Conservation (phyloP, 2,797 vertebrate genomes). For the Discoglossus pictus region DNA sequence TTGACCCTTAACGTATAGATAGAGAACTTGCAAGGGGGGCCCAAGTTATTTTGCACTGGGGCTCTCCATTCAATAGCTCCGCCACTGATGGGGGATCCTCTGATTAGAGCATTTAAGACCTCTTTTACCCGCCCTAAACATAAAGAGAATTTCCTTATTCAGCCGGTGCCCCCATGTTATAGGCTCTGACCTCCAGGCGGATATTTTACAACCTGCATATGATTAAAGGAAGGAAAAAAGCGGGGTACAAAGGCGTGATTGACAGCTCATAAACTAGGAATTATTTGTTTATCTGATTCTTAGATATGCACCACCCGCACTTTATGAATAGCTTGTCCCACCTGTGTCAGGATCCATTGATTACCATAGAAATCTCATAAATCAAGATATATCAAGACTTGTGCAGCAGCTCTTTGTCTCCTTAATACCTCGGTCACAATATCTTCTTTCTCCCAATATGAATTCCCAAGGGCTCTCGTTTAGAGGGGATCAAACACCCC, state of each 20-base stretch:
- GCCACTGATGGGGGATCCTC: no score
- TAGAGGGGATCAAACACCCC: constrained; percentile 5
- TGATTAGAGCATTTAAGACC: no score
- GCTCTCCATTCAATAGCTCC: no score
- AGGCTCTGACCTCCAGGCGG: background rate
- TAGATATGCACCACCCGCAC: background rate
- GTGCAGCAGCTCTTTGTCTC: constrained; percentile 5
- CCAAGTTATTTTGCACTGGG: no score
- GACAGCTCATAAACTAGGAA: constrained; percentile 39
- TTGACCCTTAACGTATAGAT: no score
- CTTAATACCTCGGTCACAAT: background rate
- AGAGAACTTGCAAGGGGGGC: no score
- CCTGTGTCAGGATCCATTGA: background rate
- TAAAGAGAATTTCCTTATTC: background rate
- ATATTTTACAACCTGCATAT: background rate
- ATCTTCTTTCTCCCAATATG: constrained; percentile 13
- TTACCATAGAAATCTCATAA: constrained; percentile 13
- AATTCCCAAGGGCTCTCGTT: constrained; percentile 12
- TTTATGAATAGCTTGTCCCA: background rate
- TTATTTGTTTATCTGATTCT: constrained; percentile 18
- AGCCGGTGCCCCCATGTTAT: background rate
- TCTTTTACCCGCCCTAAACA: background rate
- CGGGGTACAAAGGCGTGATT: constrained; percentile 6
- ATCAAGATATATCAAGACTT: constrained; percentile 23
- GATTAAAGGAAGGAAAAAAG: constrained; percentile 9